phyloP scores from a whole-genome alignment of 2,113 vertebrate genomes.

The Alethe diademata region DNA sequence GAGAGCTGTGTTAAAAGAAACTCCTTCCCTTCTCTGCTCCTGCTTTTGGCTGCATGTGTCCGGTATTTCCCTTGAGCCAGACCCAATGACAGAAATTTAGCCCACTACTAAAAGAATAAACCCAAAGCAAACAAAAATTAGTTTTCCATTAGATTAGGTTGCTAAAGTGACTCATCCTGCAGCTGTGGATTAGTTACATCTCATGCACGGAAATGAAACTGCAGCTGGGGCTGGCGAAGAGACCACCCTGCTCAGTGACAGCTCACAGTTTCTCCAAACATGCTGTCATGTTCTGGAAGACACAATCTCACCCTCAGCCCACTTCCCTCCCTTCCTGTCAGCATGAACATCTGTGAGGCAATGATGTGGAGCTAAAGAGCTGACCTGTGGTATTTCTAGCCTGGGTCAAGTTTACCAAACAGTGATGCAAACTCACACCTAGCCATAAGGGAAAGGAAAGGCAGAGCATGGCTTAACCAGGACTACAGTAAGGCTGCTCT shows the following conservation, averaged over 20 bases:
- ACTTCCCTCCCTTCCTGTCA: background rate
- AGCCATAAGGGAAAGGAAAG: background rate
- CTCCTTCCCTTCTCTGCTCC: background rate
- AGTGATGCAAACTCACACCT: background rate
- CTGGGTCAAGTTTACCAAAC: background rate
- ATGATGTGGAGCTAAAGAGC: background rate
- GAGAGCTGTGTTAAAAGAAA: background rate
- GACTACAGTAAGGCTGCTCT: background rate
- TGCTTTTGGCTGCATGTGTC: background rate
- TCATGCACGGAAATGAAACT: constrained; percentile 1
- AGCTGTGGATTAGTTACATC: constrained; percentile 41
- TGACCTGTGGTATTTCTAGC: background rate
- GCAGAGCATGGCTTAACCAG: background rate
- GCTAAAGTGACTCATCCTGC: constrained; percentile 48
- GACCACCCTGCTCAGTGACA: background rate
- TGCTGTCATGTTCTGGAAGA: constrained; percentile 14
- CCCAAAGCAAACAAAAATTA: constrained; percentile 12
- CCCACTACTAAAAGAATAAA: constrained; percentile 2
- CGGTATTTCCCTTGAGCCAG: constrained; percentile 19
- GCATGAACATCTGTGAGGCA: background rate
- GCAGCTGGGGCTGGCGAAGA: background rate
- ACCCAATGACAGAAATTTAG: constrained; percentile 17
- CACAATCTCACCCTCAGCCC: background rate
- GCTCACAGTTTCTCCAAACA: background rate
- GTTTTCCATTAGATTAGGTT: constrained; percentile 9